Evolutionary conservation across 2,113 vertebrate genomes (phyloP).

Genomic region (Tragelaphus buxtoni): DNA sequence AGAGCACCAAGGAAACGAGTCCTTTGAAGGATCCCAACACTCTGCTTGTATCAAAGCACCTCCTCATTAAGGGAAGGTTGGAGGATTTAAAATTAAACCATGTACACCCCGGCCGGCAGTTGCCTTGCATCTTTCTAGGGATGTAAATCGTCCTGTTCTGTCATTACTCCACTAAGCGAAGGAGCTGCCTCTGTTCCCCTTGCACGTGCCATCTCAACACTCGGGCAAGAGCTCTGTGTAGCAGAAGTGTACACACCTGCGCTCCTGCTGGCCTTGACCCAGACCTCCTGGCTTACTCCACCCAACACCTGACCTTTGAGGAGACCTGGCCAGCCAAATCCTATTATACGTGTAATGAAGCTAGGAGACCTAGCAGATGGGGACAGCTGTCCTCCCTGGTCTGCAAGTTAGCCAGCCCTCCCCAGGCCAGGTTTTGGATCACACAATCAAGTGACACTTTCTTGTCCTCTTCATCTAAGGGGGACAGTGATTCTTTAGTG

Average conservation of each 20-base stretch:
- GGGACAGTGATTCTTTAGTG: neutral
- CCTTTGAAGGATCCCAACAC: slow-evolving; percentile 26
- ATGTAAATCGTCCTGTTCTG: slow-evolving; percentile 34
- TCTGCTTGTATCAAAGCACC: slow-evolving; percentile 26
- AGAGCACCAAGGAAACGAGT: neutral
- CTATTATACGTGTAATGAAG: neutral
- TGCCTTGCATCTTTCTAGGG: slow-evolving; percentile 61
- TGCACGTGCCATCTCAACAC: neutral
- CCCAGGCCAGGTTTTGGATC: neutral
- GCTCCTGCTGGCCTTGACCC: neutral
- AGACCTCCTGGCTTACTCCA: neutral
- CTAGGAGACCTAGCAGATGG: neutral
- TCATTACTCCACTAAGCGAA: slow-evolving; percentile 9
- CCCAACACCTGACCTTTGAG: neutral
- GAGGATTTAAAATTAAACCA: slow-evolving; percentile 61
- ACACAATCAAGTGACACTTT: neutral
- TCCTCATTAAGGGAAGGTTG: slow-evolving; percentile 45
- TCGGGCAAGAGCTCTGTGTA: neutral
- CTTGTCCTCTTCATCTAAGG: neutral
- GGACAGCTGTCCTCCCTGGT: neutral
- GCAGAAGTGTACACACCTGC: too few species aligned
- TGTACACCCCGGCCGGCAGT: neutral
- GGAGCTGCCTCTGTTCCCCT: neutral
- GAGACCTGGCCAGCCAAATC: neutral
- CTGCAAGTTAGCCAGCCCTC: neutral